Conservation (phyloP, 2,113 vertebrate genomes). For the Ceyx cyanopectus region DNA sequence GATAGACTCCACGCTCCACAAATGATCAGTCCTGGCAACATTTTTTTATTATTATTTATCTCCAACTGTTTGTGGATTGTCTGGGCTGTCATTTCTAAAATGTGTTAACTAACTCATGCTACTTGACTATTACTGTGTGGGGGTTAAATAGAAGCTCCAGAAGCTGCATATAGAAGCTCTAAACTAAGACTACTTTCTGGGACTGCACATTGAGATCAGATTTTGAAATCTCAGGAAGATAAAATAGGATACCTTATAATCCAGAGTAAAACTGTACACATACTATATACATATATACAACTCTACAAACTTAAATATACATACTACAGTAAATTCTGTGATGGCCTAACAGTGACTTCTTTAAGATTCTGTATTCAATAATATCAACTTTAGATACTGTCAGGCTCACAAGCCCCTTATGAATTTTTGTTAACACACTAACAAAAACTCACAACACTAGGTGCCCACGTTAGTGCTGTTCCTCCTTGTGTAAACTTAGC, state of each 20-base stretch:
- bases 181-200: neutral
- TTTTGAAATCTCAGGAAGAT: neutral
- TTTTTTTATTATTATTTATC: conserved; percentile 13
- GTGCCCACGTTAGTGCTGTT: conserved; percentile 88
- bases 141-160: conserved; percentile 37
- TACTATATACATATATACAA: neutral
- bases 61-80: conserved; percentile 48
- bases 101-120: neutral
- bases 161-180: neutral
- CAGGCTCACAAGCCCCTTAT: neutral
- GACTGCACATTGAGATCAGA: neutral
- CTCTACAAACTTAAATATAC: neutral
- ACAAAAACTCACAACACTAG: conserved; percentile 78
- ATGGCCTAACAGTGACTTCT: neutral
- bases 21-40: conserved; percentile 52
- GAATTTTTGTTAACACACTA: neutral
- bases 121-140: neutral
- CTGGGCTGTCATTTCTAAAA: conserved; percentile 50
- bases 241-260: neutral
- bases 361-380: neutral
- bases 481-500: conserved; percentile 89
- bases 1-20: conserved; percentile 40
- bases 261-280: neutral
- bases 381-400: neutral
- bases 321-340: neutral